Conservation (phyloP, 2,113 vertebrate species). For the Gasterosteus nipponicus region DNA sequence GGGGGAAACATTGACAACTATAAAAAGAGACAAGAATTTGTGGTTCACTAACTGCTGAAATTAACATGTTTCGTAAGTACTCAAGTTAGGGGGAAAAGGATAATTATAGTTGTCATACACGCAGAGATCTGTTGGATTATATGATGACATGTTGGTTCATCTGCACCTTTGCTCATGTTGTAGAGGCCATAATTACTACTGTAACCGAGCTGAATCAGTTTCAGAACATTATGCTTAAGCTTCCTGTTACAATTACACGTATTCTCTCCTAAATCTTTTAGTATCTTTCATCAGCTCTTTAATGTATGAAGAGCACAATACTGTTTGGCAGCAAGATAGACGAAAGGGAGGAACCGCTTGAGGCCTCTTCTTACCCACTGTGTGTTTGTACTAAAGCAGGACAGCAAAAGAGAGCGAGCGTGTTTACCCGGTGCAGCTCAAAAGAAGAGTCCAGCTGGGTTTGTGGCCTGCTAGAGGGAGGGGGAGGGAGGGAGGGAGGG, state of each 20-base stretch:
- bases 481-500: not conserved
- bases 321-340: not conserved
- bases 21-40: not conserved
- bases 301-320: not conserved
- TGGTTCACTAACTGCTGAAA: not conserved
- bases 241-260: not conserved
- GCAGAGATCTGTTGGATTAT: slow-evolving; percentile 29
- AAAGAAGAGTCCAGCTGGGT: slow-evolving; percentile 43
- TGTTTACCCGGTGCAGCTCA: not conserved
- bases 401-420: not conserved
- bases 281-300: not conserved
- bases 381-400: slow-evolving; percentile 37
- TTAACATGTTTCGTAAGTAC: not conserved
- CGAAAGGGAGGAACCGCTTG: not conserved
- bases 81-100: not conserved
- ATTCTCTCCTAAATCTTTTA: not conserved
- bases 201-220: slow-evolving; percentile 1
- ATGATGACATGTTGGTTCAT: slow-evolving; percentile 19
- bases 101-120: not conserved
- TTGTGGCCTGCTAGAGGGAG: slow-evolving; percentile 30
- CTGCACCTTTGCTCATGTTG: slow-evolving; percentile 13
- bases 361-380: not conserved
- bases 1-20: no score
- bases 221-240: not conserved
- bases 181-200: slow-evolving; percentile 3